phyloP scores from a whole-genome alignment of 30 jellyfish, hydroid and myxozoan species.

The Aurelia sp. region DNA sequence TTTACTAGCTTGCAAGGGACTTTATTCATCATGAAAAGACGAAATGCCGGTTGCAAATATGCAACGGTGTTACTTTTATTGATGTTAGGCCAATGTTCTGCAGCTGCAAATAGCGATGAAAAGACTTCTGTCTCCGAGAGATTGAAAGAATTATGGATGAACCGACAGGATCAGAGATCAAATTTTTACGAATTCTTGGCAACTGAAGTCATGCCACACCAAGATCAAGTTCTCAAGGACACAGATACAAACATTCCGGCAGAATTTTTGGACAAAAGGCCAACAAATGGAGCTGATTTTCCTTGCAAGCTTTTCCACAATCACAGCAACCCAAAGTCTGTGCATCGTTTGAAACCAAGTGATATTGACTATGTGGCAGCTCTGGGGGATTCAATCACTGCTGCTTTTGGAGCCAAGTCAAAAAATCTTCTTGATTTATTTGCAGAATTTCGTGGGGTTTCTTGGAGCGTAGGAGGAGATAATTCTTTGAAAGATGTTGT shows the following conservation, averaged over 20 bases:
- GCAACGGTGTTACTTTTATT: not conserved
- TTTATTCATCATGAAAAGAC: too few relatives aligned
- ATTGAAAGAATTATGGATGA: constrained; percentile 42
- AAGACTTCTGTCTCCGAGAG: constrained; percentile 9
- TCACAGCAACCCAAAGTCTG: constrained; percentile 70
- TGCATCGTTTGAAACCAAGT: constrained; percentile 76
- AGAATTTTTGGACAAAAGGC: constrained; percentile 2
- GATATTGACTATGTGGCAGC: constrained; percentile 83
- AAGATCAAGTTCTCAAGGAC: not conserved
- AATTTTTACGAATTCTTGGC: constrained; percentile 40
- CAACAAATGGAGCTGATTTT: constrained; percentile 35
- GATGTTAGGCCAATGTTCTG: not conserved
- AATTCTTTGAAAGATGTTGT: constrained; percentile 40
- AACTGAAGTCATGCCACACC: constrained; percentile 28
- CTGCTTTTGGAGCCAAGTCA: constrained; percentile 91
- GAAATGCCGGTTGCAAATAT: too few relatives aligned
- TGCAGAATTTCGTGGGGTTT: constrained; percentile 79
- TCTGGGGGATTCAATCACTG: constrained; percentile 90
- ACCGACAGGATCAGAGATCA: constrained; percentile 23
- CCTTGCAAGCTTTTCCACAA: constrained; percentile 52
- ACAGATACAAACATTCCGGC: constrained; percentile 25
- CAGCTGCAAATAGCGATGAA: not conserved
- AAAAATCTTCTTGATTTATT: constrained; percentile 52
- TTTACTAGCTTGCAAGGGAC: too few relatives aligned
- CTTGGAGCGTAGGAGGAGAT: constrained; percentile 97